Base-by-base conservation (phyloP, 30 jellyfish, hydroid and myxozoan genomes). In the Phacellophora camtschatica region DNA sequence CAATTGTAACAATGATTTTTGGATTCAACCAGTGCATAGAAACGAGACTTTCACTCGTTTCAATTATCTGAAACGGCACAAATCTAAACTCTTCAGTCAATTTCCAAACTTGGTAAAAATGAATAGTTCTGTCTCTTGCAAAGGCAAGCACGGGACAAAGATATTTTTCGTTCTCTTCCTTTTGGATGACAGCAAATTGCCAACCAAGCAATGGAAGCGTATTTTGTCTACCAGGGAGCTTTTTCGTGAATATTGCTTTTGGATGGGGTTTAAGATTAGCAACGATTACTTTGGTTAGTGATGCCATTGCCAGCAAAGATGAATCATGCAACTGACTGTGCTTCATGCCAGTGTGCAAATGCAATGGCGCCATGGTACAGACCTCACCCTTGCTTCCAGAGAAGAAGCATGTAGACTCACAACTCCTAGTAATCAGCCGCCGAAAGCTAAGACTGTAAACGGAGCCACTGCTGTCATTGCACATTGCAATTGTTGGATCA, bases 371-470 rank as follows among this genome's bases (percentile, higher is more conserved):
- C 97, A 94, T 94, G 51, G 90, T 69, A 65, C 99, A 94, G 30
- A 87, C 99, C 65, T 94, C 99, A 10, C 99, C 99, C 72, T 88
- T 94, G 89, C 99, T 94, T 33, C 99, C 99, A 2, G 97, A 85
- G 74, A 94, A 94, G 88, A 94, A 94, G 70, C 99, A 94, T 4
- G 83, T 66, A 2, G 99, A 94, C 51, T 94, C 99, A 59, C 96
- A 87, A 43, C 98, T 94, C n/a, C 99, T 36, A 2, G 97, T 94
- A 35, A 94, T 56, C 62, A 88, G 51, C 22, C 99, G 76, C 29
- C 91, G 89, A 34, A 94, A 94, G 63, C 84, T 94, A 76, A 94
- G 50, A 54, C 92, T 85, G 92, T 94, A 94, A 58, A 94, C 99
- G 7, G 99, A 94, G 49, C 99, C 99, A 82, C 97, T 88, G 88